phyloP scores from a whole-genome alignment of 2,113 vertebrate genomes.

The Seriola aureovittata region DNA sequence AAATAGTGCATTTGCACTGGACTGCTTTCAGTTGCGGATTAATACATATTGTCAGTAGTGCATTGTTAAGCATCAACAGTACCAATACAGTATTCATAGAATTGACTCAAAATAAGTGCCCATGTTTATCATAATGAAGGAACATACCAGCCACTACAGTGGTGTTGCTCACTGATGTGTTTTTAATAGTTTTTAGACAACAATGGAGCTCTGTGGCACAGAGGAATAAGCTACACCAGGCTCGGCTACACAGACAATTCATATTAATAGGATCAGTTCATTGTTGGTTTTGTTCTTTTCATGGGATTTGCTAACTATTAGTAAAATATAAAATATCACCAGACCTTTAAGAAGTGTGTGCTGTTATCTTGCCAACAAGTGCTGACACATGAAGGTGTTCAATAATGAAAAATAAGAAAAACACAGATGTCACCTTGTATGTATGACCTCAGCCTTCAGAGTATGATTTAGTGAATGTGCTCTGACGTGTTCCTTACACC shows the following conservation, averaged over 20 bases:
- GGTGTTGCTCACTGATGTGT: not conserved
- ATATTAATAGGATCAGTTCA: not conserved
- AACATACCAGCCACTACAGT: not conserved
- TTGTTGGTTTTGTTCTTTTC: not conserved
- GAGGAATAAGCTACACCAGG: not conserved
- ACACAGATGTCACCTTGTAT: not conserved
- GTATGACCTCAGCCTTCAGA: conserved; percentile 23
- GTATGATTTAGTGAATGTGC: conserved; percentile 29
- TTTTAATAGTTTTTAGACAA: not conserved
- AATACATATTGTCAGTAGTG: not conserved
- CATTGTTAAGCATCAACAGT: not conserved
- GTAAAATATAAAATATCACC: not conserved
- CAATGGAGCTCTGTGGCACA: not conserved
- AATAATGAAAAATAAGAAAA: not conserved
- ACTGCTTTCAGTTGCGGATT: not conserved
- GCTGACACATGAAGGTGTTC: conserved; percentile 10
- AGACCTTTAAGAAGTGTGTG: not conserved
- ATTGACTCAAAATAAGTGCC: not conserved
- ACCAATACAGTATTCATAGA: not conserved
- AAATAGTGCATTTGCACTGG: not conserved
- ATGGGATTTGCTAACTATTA: not conserved
- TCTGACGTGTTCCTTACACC: conserved; percentile 20
- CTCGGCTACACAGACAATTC: not conserved
- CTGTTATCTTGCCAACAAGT: not conserved
- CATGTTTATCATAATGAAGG: not conserved